A percentile compares a stretch with the other conserved stretches of the same genome.
Conservation (phyloP, 2,888 invertebrate species). For the Serripes groenlandicus region DNA sequence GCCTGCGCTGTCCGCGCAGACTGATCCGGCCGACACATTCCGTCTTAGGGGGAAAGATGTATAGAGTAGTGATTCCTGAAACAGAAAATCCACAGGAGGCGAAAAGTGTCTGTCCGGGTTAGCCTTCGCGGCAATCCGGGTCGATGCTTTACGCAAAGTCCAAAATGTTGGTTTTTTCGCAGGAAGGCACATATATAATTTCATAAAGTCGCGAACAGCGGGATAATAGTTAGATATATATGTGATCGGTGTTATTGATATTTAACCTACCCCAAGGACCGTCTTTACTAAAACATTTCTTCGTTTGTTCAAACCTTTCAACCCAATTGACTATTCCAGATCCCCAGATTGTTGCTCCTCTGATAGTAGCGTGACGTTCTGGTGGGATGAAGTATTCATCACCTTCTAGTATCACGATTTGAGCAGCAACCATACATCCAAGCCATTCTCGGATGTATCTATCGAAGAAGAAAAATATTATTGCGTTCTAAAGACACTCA, state of each 20-base stretch:
- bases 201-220: neutral
- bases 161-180: neutral
- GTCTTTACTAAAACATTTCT: neutral
- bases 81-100: neutral
- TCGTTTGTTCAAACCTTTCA: neutral
- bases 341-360: neutral
- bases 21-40: too few species aligned
- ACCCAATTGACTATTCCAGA: neutral
- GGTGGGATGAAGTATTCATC: neutral
- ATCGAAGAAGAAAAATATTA: too few species aligned
- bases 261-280: neutral
- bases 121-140: too few species aligned
- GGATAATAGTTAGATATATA: neutral
- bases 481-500: too few species aligned
- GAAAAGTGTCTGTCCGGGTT: too few species aligned
- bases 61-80: neutral
- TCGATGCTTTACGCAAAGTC: neutral
- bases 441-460: conserved; percentile 4
- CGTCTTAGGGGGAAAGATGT: too few species aligned
- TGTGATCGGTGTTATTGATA: neutral
- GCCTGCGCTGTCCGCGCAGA: too few species aligned
- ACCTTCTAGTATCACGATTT: neutral
- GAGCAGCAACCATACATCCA: conserved; percentile 3
- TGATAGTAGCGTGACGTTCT: neutral
- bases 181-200: neutral